These are phyloP conservation scores for Carcina quercana DNA, from an alignment of 2,888 invertebrate genomes.

Conservation along the genomic window DNA sequence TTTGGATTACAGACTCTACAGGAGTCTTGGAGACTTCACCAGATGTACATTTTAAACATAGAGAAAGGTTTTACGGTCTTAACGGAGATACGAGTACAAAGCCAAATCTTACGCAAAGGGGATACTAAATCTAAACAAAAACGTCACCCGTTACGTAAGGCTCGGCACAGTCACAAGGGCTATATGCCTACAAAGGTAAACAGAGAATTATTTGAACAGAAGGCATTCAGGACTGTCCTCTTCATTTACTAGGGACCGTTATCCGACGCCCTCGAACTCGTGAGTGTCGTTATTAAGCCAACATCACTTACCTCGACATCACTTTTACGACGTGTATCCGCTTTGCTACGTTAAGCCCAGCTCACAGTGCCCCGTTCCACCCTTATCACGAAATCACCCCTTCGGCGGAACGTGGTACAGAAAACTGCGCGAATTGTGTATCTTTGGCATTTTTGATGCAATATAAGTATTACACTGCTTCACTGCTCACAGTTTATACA, in stretches of 20 bases:
- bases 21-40: too few relatives aligned
- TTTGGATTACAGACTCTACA: too few relatives aligned
- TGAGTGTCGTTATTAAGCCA: slow-evolving; percentile 27
- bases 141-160: too few relatives aligned
- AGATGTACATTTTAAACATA: too few relatives aligned
- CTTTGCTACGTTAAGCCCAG: slow-evolving; percentile 32
- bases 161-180: too few relatives aligned
- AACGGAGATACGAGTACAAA: too few relatives aligned
- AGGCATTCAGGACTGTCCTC: slow-evolving; percentile 11
- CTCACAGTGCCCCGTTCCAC: slow-evolving; percentile 29
- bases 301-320: slow-evolving; percentile 36
- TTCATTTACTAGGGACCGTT: slow-evolving; percentile 16
- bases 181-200: background rate
- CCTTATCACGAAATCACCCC: slow-evolving; percentile 32
- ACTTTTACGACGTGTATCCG: slow-evolving; percentile 45
- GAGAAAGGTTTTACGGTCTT: too few relatives aligned
- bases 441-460: slow-evolving; percentile 6
- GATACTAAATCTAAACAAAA: too few relatives aligned
- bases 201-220: slow-evolving; percentile 19
- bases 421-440: slow-evolving; percentile 5
- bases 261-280: slow-evolving; percentile 20
- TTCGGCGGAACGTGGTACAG: slow-evolving; percentile 17
- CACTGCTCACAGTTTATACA: background rate
- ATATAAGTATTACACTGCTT: background rate
- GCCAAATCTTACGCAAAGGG: too few relatives aligned